A percentile compares a stretch with the other conserved stretches of the same genome.
phyloP scores from a whole-genome alignment of 1,140 invertebrate species.

The Bathynomus jamesi region DNA sequence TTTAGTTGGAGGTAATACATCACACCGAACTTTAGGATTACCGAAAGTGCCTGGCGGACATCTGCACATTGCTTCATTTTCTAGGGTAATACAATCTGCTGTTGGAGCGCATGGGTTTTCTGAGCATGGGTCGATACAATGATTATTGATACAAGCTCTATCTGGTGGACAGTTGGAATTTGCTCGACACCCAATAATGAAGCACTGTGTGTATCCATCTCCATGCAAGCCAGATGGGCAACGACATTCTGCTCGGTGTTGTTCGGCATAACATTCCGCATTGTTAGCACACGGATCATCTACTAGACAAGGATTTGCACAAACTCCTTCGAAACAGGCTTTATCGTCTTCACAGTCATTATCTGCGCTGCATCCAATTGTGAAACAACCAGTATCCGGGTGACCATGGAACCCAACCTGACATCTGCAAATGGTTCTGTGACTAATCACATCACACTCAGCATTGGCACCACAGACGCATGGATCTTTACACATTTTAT shows the following conservation, averaged over 20 bases:
- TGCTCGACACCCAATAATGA: slow-evolving; percentile 72
- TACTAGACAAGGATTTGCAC: slow-evolving; percentile 70
- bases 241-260: slow-evolving; percentile 65
- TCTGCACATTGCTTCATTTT: slow-evolving; percentile 72
- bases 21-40: slow-evolving; percentile 72
- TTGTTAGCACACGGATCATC: slow-evolving; percentile 70
- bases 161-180: slow-evolving; percentile 80
- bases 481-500: slow-evolving; percentile 72
- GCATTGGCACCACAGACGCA: slow-evolving; percentile 80
- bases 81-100: slow-evolving; percentile 68
- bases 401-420: slow-evolving; percentile 72
- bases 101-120: slow-evolving; percentile 65
- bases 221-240: slow-evolving; percentile 72
- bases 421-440: slow-evolving; percentile 77
- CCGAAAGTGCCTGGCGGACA: slow-evolving; percentile 62
- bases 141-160: slow-evolving; percentile 71
- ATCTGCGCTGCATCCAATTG: slow-evolving; percentile 66
- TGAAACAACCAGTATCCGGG: slow-evolving; percentile 66
- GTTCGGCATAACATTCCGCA: slow-evolving; percentile 68
- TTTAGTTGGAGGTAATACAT: slow-evolving; percentile 59
- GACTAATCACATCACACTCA: slow-evolving; percentile 69
- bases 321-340: slow-evolving; percentile 73
- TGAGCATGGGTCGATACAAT: slow-evolving; percentile 77
- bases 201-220: slow-evolving; percentile 64
- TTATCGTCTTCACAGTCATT: slow-evolving; percentile 67